phyloP scores from a whole-genome alignment of 2,797 vertebrate genomes.

The Cossypha heuglini region DNA sequence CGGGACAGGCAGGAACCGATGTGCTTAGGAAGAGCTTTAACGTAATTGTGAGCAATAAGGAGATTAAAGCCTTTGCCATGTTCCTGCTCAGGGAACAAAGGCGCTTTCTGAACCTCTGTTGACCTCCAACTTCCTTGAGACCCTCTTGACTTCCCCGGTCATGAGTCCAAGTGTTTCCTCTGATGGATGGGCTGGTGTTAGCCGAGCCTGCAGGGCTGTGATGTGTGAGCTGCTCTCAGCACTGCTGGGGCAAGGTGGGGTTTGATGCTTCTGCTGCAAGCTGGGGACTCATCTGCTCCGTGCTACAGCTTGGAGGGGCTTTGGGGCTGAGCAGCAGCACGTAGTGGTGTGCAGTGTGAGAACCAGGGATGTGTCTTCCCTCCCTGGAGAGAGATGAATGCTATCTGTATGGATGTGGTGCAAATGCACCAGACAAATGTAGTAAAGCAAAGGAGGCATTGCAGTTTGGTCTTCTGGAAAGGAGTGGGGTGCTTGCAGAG shows the following conservation, averaged over 20 bases:
- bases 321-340: neutral
- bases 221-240: rapidly evolving
- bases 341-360: rapidly evolving
- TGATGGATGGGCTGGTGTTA: neutral
- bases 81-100: slow-evolving; percentile 36
- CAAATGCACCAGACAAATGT: neutral
- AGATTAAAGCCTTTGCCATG: slow-evolving; percentile 22
- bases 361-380: neutral
- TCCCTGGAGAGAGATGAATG: neutral
- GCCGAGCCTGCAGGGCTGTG: neutral
- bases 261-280: neutral
- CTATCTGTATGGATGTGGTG: neutral
- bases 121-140: slow-evolving; percentile 27
- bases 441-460: neutral
- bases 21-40: slow-evolving; percentile 37
- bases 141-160: slow-evolving; percentile 12
- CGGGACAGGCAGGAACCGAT: neutral
- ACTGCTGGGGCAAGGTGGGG: rapidly evolving
- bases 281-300: neutral
- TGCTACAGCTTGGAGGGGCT: neutral
- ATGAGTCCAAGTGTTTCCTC: neutral
- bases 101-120: slow-evolving; percentile 16
- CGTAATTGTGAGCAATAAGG: neutral
- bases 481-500: rapidly evolving
- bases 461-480: neutral